phyloP scores from a whole-genome alignment of 2,797 vertebrate species.

The Hemitrygon akajei region DNA sequence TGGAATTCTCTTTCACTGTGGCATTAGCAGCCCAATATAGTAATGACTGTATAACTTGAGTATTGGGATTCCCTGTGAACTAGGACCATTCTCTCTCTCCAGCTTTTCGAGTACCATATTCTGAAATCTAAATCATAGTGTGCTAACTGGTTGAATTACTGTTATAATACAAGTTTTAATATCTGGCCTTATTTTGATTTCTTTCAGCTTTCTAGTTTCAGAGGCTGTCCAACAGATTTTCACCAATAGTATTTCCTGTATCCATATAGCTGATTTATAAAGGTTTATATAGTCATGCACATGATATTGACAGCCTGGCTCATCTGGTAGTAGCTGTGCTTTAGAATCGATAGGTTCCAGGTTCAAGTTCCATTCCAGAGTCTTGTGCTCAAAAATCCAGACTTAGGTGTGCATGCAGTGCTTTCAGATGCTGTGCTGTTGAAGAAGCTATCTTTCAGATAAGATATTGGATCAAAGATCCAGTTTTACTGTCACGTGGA shows the following conservation, averaged over 20 bases:
- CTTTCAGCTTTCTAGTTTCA: background rate
- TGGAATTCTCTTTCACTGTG: no score
- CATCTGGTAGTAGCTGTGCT: no score
- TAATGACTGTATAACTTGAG: background rate
- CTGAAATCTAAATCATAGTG: background rate
- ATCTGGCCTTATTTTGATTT: background rate
- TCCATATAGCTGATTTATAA: background rate
- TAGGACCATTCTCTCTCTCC: background rate
- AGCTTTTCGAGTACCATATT: background rate
- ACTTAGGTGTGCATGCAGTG: no score
- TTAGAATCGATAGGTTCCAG: no score
- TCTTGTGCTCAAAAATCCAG: no score
- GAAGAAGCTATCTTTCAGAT: no score
- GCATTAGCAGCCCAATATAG: background rate
- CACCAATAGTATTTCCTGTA: background rate
- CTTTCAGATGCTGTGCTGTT: no score
- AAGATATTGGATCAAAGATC: no score
- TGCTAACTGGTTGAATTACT: background rate
- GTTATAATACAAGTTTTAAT: background rate
- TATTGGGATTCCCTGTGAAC: background rate
- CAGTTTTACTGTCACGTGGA: no score
- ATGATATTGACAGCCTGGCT: background rate
- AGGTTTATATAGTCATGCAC: background rate
- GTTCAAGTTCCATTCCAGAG: no score
- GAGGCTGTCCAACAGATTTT: background rate